phyloP scores from a whole-genome alignment of 2,797 vertebrate genomes.

The Botia kubotai region DNA sequence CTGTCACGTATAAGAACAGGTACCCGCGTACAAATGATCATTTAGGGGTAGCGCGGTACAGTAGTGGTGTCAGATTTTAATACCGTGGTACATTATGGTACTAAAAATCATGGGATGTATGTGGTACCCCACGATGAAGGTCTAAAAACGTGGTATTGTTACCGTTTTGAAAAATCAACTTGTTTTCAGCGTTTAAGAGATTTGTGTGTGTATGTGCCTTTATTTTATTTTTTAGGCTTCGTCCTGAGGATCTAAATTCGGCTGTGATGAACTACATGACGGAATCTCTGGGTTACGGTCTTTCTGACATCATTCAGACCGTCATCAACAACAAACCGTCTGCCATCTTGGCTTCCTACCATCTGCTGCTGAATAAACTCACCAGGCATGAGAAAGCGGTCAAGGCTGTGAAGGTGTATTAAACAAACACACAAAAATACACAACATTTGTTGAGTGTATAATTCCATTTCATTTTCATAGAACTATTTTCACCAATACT shows the following conservation, averaged over 20 bases:
- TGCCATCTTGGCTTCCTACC: slow-evolving; percentile 83
- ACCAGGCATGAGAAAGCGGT: slow-evolving; percentile 74
- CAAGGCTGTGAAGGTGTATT: slow-evolving; percentile 76
- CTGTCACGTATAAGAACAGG: slow-evolving; percentile 68
- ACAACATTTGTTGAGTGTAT: neutral
- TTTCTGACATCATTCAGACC: slow-evolving; percentile 78
- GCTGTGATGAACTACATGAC: slow-evolving; percentile 81
- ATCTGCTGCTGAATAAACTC: slow-evolving; percentile 83
- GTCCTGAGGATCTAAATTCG: slow-evolving; percentile 78
- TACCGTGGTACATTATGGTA: no score
- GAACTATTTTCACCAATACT: neutral
- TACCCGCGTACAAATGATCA: neutral
- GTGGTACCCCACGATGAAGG: no score
- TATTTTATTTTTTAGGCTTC: slow-evolving; percentile 71
- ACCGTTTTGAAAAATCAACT: slow-evolving; percentile 12
- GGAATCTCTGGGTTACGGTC: slow-evolving; percentile 75
- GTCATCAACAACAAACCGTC: slow-evolving; percentile 84
- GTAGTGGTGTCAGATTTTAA: neutral
- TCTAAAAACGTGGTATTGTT: neutral
- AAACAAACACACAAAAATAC: neutral
- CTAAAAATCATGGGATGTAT: no score
- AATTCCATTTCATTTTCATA: neutral
- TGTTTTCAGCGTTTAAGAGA: neutral
- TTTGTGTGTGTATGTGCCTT: slow-evolving; percentile 7
- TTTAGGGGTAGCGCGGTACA: neutral